These are phyloP conservation scores for Helleia helle DNA, from an alignment of 2,888 invertebrate species.

Conservation along the genomic window DNA sequence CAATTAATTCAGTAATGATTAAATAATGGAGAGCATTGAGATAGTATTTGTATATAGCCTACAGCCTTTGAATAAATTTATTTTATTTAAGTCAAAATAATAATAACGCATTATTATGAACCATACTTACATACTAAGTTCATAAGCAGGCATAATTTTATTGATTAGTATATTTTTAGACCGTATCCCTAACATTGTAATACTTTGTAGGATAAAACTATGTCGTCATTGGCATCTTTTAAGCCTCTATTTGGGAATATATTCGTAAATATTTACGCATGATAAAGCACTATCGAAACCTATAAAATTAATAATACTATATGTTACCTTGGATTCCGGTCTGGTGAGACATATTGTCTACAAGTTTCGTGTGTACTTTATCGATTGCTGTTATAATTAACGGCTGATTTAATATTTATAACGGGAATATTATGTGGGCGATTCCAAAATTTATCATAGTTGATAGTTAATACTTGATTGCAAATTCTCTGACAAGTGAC, in stretches of 20 bases:
- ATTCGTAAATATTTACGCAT: no score
- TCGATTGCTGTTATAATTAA: background rate
- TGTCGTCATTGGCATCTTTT: no score
- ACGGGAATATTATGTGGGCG: constrained; percentile 6
- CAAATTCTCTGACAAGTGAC: background rate
- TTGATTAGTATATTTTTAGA: constrained; percentile 8
- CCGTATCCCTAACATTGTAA: background rate
- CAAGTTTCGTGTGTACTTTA: background rate
- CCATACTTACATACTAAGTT: no score
- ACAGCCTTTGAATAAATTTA: no score
- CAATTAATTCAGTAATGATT: no score
- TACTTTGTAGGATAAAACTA: background rate
- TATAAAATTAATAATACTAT: background rate
- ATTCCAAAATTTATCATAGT: constrained; percentile 4
- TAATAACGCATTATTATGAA: no score
- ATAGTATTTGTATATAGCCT: no score
- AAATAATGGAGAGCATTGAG: no score
- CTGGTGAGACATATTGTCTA: constrained; percentile 86
- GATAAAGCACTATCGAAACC: no score
- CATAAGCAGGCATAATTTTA: no score
- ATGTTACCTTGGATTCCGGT: constrained; percentile 88
- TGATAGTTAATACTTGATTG: background rate
- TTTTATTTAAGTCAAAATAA: no score
- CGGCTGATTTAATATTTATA: constrained; percentile 6
- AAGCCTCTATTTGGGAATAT: no score